Evolutionary conservation across 2,888 invertebrate species (phyloP).

Genomic region (Pachymerium ferrugineum): DNA sequence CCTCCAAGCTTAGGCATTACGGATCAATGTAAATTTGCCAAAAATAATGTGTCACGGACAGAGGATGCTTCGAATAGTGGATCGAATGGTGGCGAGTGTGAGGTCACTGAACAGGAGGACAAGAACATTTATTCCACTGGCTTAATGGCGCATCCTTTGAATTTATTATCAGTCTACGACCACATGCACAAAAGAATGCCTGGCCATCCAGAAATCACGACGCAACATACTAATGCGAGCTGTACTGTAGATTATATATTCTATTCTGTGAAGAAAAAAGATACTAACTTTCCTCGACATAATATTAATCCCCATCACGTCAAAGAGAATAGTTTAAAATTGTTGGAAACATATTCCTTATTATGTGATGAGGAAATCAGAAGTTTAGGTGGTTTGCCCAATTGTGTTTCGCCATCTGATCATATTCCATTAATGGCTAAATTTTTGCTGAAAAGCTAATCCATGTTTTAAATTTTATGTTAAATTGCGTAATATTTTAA

Average conservation of each 20-base stretch:
- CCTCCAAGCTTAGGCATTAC: constrained; percentile 48
- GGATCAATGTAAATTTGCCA: constrained; percentile 49
- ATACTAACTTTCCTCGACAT: neutral
- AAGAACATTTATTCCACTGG: constrained; percentile 56
- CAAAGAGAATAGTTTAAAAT: constrained; percentile 53
- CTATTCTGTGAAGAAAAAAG: constrained; percentile 50
- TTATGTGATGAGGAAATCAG: constrained; percentile 60
- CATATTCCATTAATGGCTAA: constrained; percentile 72
- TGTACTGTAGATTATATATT: constrained; percentile 88
- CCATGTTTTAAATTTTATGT: too few species aligned
- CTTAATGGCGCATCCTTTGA: constrained; percentile 60
- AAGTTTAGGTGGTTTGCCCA: constrained; percentile 62
- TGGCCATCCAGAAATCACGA: constrained; percentile 61
- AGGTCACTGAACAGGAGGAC: neutral
- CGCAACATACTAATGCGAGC: constrained; percentile 65
- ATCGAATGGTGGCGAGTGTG: neutral
- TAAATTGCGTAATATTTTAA: neutral
- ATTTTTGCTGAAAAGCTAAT: constrained; percentile 50
- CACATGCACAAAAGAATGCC: constrained; percentile 49
- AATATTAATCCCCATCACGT: constrained; percentile 32
- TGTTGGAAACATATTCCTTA: constrained; percentile 61
- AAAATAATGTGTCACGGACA: neutral
- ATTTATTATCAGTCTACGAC: constrained; percentile 63
- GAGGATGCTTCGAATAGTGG: neutral
- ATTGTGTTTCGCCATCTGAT: constrained; percentile 68